Conservation (phyloP, 2,888 invertebrate species). For the Perdita meconis region DNA sequence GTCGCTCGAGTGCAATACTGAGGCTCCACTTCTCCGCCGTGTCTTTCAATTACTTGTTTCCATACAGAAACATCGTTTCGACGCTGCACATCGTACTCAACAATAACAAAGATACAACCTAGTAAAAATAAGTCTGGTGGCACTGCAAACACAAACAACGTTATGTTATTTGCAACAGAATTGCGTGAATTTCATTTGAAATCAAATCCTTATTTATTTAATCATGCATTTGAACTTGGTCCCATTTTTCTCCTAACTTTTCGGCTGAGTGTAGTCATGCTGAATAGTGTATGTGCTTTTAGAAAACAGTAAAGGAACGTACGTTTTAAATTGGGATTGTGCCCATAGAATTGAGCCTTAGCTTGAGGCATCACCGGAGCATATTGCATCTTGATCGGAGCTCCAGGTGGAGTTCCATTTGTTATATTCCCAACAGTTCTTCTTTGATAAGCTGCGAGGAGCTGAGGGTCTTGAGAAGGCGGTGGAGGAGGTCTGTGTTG, state of each 20-base stretch:
- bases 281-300: neutral
- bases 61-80: constrained; percentile 87
- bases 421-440: constrained; percentile 86
- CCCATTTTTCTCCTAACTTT: too few species aligned
- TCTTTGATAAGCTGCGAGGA: constrained; percentile 82
- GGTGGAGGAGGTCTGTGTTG: constrained; percentile 89
- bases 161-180: constrained; percentile 11
- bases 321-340: constrained; percentile 95
- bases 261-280: too few species aligned
- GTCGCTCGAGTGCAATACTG: constrained; percentile 94
- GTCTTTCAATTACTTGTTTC: constrained; percentile 90
- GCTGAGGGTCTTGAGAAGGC: constrained; percentile 83
- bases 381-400: constrained; percentile 82
- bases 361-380: constrained; percentile 83
- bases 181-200: too few species aligned
- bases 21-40: constrained; percentile 95
- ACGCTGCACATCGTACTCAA: constrained; percentile 91
- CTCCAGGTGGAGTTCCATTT: constrained; percentile 83
- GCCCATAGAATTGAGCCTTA: constrained; percentile 94
- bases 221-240: too few species aligned
- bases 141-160: constrained; percentile 82
- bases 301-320: constrained; percentile 62
- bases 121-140: constrained; percentile 95
- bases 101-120: constrained; percentile 96
- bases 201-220: too few species aligned